These are phyloP conservation scores for Andrena marginata DNA, from an alignment of 2,888 invertebrate genomes.

Conservation along the genomic window DNA sequence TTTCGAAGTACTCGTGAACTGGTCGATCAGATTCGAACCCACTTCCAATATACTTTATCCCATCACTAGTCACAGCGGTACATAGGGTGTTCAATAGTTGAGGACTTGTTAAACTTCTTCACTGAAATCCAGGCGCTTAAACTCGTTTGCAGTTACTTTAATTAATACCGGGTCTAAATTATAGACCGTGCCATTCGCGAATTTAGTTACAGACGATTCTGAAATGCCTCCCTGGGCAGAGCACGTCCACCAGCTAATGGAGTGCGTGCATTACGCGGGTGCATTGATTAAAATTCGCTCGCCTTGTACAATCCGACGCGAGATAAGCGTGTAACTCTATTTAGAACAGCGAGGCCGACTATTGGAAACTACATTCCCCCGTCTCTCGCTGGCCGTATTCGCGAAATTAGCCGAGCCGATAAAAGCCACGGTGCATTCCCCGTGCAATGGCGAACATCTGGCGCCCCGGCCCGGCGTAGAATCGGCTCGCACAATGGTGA, in stretches of 20 bases:
- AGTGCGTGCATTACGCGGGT: neutral
- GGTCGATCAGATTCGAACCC: too few species aligned
- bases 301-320: constrained; percentile 1
- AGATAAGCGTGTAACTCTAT: constrained; percentile 19
- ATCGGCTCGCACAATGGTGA: constrained; percentile 74
- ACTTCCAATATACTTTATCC: too few species aligned
- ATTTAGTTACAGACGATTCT: neutral
- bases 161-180: neutral
- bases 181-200: neutral
- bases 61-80: too few species aligned
- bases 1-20: too few species aligned
- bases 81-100: too few species aligned
- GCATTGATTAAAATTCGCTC: constrained; percentile 16
- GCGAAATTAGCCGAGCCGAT: constrained; percentile 45
- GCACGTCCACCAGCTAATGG: neutral
- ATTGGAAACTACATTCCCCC: constrained; percentile 25
- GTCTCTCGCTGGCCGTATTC: neutral
- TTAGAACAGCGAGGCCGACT: neutral
- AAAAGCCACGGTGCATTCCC: constrained; percentile 40
- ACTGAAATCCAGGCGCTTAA: neutral
- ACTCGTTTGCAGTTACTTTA: too few species aligned
- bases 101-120: neutral
- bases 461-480: constrained; percentile 61
- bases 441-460: constrained; percentile 70
- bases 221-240: neutral